These are phyloP conservation scores for Stictonetta naevosa DNA, from an alignment of 2,113 vertebrate genomes.

Conservation along the genomic window DNA sequence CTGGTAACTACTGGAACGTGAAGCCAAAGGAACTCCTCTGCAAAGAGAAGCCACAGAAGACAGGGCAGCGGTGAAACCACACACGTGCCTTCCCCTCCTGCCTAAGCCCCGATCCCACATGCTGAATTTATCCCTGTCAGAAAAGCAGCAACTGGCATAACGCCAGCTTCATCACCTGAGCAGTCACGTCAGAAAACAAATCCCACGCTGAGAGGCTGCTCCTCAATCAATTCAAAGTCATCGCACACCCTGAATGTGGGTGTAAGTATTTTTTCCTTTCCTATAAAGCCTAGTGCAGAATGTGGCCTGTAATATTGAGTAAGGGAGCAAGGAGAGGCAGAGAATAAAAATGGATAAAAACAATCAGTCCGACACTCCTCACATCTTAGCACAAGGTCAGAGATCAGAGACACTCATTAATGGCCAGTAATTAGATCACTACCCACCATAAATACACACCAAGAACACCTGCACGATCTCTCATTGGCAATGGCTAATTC, in stretches of 20 bases:
- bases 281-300: rapidly evolving
- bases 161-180: not conserved
- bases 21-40: not conserved
- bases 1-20: not conserved
- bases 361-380: not conserved
- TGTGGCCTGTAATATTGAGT: not conserved
- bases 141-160: not conserved
- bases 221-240: not conserved
- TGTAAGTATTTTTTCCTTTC: rapidly evolving
- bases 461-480: not conserved
- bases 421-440: not conserved
- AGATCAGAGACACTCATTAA: not conserved
- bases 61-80: not conserved
- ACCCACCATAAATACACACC: not conserved
- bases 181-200: not conserved
- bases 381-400: not conserved
- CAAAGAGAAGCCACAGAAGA: not conserved
- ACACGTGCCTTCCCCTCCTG: not conserved
- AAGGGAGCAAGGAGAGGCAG: not conserved
- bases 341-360: not conserved
- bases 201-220: not conserved
- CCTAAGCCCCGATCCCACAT: rapidly evolving
- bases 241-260: rapidly evolving
- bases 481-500: not conserved
- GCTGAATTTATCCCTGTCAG: rapidly evolving